phyloP scores from a whole-genome alignment of 2,797 vertebrate species.

The Sparidentex hasta region DNA sequence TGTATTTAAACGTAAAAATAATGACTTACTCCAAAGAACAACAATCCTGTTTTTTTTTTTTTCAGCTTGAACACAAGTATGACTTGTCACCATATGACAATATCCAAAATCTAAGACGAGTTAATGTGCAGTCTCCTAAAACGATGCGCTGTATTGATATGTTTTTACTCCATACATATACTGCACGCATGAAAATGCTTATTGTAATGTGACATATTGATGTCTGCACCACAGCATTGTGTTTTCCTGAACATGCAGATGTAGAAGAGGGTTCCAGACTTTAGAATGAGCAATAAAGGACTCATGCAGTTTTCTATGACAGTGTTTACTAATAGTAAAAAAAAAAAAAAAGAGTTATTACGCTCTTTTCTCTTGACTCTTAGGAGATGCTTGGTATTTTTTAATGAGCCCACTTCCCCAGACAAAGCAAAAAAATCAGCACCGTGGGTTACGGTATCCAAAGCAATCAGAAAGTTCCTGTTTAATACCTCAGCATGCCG shows the following conservation, averaged over 20 bases:
- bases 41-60: neutral
- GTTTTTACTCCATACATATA: no score
- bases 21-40: neutral
- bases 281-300: neutral
- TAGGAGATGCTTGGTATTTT: conserved; percentile 19
- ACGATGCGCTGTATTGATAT: no score
- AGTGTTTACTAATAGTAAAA: conserved; percentile 8
- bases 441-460: neutral
- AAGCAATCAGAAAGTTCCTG: conserved; percentile 28
- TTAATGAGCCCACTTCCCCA: conserved; percentile 29
- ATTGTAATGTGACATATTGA: no score
- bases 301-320: neutral
- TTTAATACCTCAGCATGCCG: conserved; percentile 19
- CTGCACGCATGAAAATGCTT: no score
- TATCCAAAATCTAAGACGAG: no score
- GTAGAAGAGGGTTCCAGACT: neutral
- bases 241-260: neutral
- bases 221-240: neutral
- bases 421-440: conserved; percentile 28
- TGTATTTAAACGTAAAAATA: no score
- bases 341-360: neutral
- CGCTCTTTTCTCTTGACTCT: conserved; percentile 9
- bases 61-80: neutral
- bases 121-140: no score
- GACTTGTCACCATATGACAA: no score